Base-by-base conservation (phyloP, 2,113 vertebrate genomes). In the Laticauda laticaudata region DNA sequence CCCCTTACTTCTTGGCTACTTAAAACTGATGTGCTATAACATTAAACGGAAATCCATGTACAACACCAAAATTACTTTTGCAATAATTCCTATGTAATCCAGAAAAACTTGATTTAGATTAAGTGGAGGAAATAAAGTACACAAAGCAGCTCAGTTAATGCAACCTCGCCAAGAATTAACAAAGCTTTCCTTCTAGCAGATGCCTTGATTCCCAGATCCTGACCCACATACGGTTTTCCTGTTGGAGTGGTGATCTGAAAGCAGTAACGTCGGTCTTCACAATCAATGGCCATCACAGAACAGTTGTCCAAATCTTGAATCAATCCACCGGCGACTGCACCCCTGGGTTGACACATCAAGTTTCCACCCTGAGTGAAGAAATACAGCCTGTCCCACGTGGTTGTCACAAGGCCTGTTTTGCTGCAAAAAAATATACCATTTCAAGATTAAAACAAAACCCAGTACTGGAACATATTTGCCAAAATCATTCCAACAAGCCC, bases 311-410 rank as follows among this genome's bases (percentile, higher is more conserved):
- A 97, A 96, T 99, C 99, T 95, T 99, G 98, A 95, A 99, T 98
- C 98, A 99, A 96, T 90, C 99, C 99, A 2, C 99, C 99, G 0
- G 99, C 99, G 93, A 99, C 99, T 0, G 99, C 99, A 5, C 99
- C 99, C 24, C 99, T 96, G 0, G 99, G 99, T 97, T 99, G 99
- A 88, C 99, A 99, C 99, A 99, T 99, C 95, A 99, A 98, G 96
- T 99, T 99, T 61, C 99, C 99, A 6, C 99, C 99, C 98, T 99
- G 99, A 59, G 99, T 99, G 98, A 99, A 99, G 98, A 99, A 99
- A 97, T 98, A 99, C 0, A 99, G 97, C 57, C 99, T 98, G 96
- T 99, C 99, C 99, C 99, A 99, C 45, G 98, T 98, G 95, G 99
- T 99, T 92, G 98, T 99, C 96, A 99, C 99, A 93, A 99, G 98